Base-by-base conservation (phyloP, 2,888 invertebrate genomes). In the Ischnura elegans region DNA sequence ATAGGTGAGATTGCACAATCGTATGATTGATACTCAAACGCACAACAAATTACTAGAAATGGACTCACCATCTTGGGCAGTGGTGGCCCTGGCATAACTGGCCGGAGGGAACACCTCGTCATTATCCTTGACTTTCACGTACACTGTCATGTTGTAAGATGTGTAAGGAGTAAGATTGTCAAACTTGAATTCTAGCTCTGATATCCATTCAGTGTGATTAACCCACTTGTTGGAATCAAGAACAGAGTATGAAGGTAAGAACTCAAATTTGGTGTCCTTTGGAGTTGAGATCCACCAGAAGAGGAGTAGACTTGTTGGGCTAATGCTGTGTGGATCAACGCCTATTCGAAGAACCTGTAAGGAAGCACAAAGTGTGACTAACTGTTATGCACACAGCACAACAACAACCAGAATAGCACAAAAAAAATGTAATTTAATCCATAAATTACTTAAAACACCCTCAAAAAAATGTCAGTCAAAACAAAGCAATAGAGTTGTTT, bases 111-210 rank as follows among this genome's bases (percentile, higher is more conserved):
- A 97, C 0, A 97, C 97, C 61, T 94, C 94, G 1, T 95, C 95
- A 42, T 95, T 96, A 0, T 96, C 97, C 94, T 97, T 97, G 94
- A 96, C 96, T 93, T 97, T 96, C 0, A 98, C 97, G 95, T 97
- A 98, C 93, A 98, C 97, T 0, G 98, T 98, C 94, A 98, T 96
- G 94, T 98, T 98, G 95, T 98, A 98, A n/a, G 96, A 96, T 0
- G 98, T 98, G 95, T 96, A 98, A 0, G 98, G 97, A 94, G 97
- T 96, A 87, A 98, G 96, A 93, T 97, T 95, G 0, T 96, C 96
- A 95, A 98, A 98, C 86, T 96, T 97, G 95, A 96, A 97, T 94
- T 96, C 96, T 46, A 96, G 97, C 6, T 97, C 97, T 46, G 97
- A 96, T 5, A 97, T 97, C 98, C 98, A 98, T 0, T 95, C 94